Evolutionary conservation across 2,888 invertebrate genomes (phyloP).

Genomic region (Sarcophaga caerulescens): DNA sequence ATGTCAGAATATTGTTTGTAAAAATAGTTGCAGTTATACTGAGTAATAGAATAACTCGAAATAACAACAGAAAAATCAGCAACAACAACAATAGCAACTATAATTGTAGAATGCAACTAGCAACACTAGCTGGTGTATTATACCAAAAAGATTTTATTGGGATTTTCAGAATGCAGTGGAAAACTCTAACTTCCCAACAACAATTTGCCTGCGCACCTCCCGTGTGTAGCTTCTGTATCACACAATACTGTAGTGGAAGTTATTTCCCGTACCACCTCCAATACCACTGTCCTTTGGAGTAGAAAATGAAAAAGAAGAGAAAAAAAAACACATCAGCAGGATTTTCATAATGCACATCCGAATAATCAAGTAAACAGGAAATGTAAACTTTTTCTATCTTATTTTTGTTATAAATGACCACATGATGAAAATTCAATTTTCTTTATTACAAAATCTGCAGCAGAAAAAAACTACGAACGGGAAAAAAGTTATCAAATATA

Average conservation of each 20-base stretch:
- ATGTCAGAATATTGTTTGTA: constrained; percentile 69
- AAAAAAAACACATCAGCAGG: not conserved
- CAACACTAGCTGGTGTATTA: not conserved
- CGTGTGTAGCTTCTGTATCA: not conserved
- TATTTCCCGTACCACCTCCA: not conserved
- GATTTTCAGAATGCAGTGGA: not conserved
- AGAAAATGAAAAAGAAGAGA: not conserved
- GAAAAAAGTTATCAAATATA: not conserved
- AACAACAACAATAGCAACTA: constrained; percentile 10
- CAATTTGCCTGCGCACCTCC: constrained; percentile 6
- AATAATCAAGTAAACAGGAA: constrained; percentile 58
- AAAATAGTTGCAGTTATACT: constrained; percentile 56
- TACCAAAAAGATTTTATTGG: constrained; percentile 17
- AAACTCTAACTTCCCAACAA: not conserved
- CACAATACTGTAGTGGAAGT: not conserved
- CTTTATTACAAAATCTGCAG: constrained; percentile 74
- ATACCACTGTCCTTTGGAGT: not conserved
- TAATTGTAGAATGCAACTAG: constrained; percentile 21
- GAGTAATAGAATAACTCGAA: constrained; percentile 48
- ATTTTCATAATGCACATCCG: constrained; percentile 59
- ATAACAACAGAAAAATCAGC: constrained; percentile 37
- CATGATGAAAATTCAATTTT: constrained; percentile 79
- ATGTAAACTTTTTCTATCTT: constrained; percentile 54
- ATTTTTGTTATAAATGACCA: constrained; percentile 71
- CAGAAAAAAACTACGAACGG: no score